Percentiles rank a stretch among this genome's conserved stretches.
Conservation (phyloP, 2,113 vertebrate genomes). For the Anoplopoma fimbria region DNA sequence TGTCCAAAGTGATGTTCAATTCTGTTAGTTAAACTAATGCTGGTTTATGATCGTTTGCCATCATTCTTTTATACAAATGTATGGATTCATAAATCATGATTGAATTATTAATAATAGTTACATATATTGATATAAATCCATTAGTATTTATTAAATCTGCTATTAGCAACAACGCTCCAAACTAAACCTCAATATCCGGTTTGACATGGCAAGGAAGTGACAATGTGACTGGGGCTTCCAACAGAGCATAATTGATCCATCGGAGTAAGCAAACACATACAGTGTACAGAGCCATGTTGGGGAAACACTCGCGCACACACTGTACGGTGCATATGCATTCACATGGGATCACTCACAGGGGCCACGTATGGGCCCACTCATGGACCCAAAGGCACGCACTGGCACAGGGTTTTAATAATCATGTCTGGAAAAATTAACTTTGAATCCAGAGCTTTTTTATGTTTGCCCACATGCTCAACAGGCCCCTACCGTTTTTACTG, state of each 20-base stretch:
- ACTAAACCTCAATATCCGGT: conserved; percentile 65
- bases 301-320: conserved; percentile 34
- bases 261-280: conserved; percentile 55
- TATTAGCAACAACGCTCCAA: too few relatives aligned
- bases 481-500: conserved; percentile 85
- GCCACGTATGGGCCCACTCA: conserved; percentile 59
- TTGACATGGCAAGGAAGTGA: conserved; percentile 76
- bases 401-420: conserved; percentile 87
- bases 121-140: too few relatives aligned
- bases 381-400: conserved; percentile 65
- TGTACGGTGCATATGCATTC: conserved; percentile 20
- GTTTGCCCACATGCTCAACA: conserved; percentile 89
- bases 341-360: conserved; percentile 41
- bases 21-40: too few relatives aligned
- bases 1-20: too few relatives aligned
- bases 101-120: too few relatives aligned
- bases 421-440: conserved; percentile 87
- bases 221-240: conserved; percentile 78
- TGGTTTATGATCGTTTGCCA: too few relatives aligned
- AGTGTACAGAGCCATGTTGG: not conserved
- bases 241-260: conserved; percentile 83
- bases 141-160: too few relatives aligned
- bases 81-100: too few relatives aligned
- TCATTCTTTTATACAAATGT: too few relatives aligned
- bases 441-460: conserved; percentile 86